Percentiles rank a stretch among this genome's conserved stretches.
phyloP scores from a whole-genome alignment of 2,113 vertebrate genomes.

The Meles meles region DNA sequence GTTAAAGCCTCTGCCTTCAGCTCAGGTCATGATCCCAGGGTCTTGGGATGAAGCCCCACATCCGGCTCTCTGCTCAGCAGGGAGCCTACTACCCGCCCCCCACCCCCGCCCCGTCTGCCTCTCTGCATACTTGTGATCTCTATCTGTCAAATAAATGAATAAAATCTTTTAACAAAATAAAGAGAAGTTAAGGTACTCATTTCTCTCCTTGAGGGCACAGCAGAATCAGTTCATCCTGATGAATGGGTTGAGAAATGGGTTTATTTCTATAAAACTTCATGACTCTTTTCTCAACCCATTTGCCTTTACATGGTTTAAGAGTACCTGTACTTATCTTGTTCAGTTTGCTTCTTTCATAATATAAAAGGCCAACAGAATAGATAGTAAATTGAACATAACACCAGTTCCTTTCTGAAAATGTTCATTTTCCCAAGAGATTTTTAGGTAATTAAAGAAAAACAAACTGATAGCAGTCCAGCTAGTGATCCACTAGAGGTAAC shows the following conservation, averaged over 20 bases:
- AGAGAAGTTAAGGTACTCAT: background rate
- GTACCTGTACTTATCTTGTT: background rate
- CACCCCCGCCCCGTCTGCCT: too few relatives aligned
- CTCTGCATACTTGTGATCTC: too few relatives aligned
- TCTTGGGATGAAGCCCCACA: too few relatives aligned
- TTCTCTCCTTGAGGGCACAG: background rate
- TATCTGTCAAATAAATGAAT: too few relatives aligned
- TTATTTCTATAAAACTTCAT: slow-evolving; percentile 32
- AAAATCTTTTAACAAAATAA: background rate
- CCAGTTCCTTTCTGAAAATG: slow-evolving; percentile 35
- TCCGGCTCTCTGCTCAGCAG: too few relatives aligned
- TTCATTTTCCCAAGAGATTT: slow-evolving; percentile 9
- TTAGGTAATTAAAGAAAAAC: slow-evolving; percentile 1
- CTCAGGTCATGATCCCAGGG: too few relatives aligned
- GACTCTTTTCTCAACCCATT: background rate
- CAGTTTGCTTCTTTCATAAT: slow-evolving; percentile 39
- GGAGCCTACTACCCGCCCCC: too few relatives aligned
- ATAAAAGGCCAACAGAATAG: slow-evolving; percentile 33
- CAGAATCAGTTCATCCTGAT: background rate
- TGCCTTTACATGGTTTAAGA: slow-evolving; percentile 19
- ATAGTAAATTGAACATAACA: background rate
- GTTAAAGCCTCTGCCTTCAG: too few relatives aligned
- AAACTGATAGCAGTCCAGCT: background rate
- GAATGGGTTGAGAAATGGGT: too few relatives aligned
- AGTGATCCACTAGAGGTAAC: background rate